These are phyloP conservation scores for Platycercus adscitus DNA, from an alignment of 2,113 vertebrate genomes.

Conservation along the genomic window DNA sequence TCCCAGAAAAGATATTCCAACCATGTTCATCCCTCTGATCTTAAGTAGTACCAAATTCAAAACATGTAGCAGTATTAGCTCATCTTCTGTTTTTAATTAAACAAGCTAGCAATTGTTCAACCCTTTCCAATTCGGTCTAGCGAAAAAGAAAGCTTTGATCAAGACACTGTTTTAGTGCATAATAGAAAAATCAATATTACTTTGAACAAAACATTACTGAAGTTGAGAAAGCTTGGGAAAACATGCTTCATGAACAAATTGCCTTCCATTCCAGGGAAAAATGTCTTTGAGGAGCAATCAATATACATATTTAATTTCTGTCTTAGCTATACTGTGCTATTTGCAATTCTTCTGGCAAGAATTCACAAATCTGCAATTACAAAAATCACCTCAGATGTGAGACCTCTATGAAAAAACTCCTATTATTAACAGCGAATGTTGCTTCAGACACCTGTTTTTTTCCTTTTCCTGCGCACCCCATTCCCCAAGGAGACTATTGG, in stretches of 20 bases:
- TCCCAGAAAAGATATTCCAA: not conserved
- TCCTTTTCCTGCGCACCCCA: fast-evolving
- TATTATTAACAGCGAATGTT: not conserved
- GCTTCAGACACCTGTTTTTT: not conserved
- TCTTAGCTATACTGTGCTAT: not conserved
- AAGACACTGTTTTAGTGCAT: not conserved
- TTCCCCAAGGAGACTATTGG: not conserved
- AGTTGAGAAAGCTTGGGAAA: constrained; percentile 13
- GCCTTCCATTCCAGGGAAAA: not conserved
- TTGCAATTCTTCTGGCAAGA: not conserved
- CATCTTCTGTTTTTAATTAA: not conserved
- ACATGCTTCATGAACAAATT: not conserved
- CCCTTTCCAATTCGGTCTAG: not conserved
- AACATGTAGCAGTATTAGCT: not conserved
- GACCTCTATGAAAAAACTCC: not conserved
- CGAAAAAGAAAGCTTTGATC: not conserved
- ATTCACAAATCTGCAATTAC: not conserved
- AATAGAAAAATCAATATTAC: not conserved
- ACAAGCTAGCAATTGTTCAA: not conserved
- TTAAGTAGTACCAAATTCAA: not conserved
- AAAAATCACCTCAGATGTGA: not conserved
- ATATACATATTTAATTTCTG: not conserved
- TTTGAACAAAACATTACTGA: constrained; percentile 18
- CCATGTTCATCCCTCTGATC: not conserved
- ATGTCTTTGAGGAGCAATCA: not conserved